Conservation (phyloP, 2,113 vertebrate genomes). For the Nerophis ophidion region DNA sequence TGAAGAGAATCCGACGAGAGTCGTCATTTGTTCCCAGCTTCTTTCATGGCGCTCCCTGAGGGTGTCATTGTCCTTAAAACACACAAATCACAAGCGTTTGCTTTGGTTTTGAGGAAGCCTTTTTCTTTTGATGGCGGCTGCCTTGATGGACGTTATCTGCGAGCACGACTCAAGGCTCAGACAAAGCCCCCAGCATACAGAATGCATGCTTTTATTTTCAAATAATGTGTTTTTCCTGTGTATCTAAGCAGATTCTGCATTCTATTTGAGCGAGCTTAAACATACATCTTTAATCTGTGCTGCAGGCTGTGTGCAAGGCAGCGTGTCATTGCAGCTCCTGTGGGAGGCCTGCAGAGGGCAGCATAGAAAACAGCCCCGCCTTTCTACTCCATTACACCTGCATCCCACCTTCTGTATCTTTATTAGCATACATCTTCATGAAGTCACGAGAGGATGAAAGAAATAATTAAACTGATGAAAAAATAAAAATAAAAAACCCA, state of each 20-base stretch:
- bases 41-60: constrained; percentile 27
- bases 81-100: constrained; percentile 25
- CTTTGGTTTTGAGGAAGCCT: constrained; percentile 23
- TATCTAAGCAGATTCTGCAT: constrained; percentile 59
- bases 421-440: constrained; percentile 69
- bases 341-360: constrained; percentile 55
- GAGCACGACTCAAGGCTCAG: constrained; percentile 42
- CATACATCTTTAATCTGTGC: constrained; percentile 71
- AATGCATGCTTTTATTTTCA: constrained; percentile 56
- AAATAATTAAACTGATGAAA: constrained; percentile 1
- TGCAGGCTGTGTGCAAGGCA: constrained; percentile 49
- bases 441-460: constrained; percentile 40
- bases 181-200: constrained; percentile 46
- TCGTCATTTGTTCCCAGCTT: constrained; percentile 26
- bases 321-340: constrained; percentile 25
- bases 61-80: constrained; percentile 39
- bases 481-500: constrained; percentile 25
- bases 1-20: constrained; percentile 22
- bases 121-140: constrained; percentile 47
- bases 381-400: constrained; percentile 46
- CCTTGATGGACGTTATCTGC: constrained; percentile 63
- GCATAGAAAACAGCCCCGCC: constrained; percentile 30
- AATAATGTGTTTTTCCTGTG: constrained; percentile 45
- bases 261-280: constrained; percentile 68
- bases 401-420: constrained; percentile 41